A percentile compares a stretch with the other conserved stretches of the same genome.
phyloP scores from a whole-genome alignment of 2,113 vertebrate genomes.

The Entomyzon cyanotis region DNA sequence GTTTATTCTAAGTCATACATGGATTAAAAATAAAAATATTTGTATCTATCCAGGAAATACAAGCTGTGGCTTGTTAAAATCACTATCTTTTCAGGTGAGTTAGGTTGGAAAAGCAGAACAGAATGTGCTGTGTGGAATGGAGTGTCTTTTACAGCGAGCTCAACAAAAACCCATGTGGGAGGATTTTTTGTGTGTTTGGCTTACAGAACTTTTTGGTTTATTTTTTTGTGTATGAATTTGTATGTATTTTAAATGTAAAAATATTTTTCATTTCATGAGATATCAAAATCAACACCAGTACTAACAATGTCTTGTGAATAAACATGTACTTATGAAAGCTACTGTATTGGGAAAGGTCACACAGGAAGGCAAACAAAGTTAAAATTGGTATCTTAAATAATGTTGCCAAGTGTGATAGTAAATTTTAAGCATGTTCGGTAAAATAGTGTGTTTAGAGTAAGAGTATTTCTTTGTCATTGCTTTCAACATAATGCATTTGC shows the following conservation, averaged over 20 bases:
- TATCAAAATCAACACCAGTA: background rate
- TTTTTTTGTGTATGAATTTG: background rate
- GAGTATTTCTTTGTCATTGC: constrained; percentile 17
- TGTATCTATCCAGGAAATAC: background rate
- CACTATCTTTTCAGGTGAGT: background rate
- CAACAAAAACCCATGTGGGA: background rate
- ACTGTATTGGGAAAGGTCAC: background rate
- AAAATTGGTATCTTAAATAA: background rate
- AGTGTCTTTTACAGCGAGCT: background rate
- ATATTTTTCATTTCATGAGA: background rate
- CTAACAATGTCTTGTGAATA: background rate
- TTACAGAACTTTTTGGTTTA: background rate
- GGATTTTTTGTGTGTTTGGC: background rate
- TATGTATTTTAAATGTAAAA: background rate
- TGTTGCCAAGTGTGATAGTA: background rate
- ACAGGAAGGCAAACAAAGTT: background rate
- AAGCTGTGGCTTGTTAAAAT: constrained; percentile 34
- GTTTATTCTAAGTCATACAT: background rate
- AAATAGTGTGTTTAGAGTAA: background rate
- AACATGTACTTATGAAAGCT: background rate
- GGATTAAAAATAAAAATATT: constrained; percentile 18
- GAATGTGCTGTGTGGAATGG: background rate
- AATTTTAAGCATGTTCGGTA: constrained; percentile 39
- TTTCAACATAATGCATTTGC: constrained; percentile 48
- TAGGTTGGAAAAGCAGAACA: background rate